phyloP scores from a whole-genome alignment of 2,888 invertebrate species.

The Stenoptilia bipunctidactyla region DNA sequence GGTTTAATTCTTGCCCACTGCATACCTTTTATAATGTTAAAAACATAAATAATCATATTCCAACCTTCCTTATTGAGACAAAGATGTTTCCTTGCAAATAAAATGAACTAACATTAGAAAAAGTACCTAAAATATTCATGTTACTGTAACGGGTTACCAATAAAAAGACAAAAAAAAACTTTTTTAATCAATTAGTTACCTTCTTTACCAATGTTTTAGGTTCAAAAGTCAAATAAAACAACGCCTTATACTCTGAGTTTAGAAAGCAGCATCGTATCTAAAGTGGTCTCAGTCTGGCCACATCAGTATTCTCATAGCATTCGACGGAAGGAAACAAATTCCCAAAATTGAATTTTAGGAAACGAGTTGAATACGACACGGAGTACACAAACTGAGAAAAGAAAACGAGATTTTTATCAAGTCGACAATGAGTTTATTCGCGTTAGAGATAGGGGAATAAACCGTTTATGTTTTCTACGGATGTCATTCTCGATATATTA shows the following conservation, averaged over 20 bases:
- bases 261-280: background rate
- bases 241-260: background rate
- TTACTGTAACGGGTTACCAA: too few species aligned
- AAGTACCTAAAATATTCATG: too few species aligned
- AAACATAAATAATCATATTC: too few species aligned
- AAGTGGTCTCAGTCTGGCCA: slow-evolving; percentile 16
- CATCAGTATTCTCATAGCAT: slow-evolving; percentile 63
- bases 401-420: slow-evolving; percentile 62
- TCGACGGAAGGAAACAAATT: slow-evolving; percentile 67
- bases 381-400: slow-evolving; percentile 55
- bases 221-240: background rate
- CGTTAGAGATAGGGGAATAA: background rate
- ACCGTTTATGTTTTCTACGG: background rate
- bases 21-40: too few species aligned
- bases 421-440: slow-evolving; percentile 49
- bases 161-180: too few species aligned
- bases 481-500: background rate
- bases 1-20: too few species aligned
- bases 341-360: slow-evolving; percentile 71
- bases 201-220: too few species aligned
- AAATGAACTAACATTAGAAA: too few species aligned
- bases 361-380: slow-evolving; percentile 69
- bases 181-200: too few species aligned
- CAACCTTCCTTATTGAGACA: too few species aligned
- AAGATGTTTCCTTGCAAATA: too few species aligned